These are phyloP conservation scores for Drosophila formosana DNA, from an alignment of 2,888 invertebrate genomes.

Conservation along the genomic window DNA sequence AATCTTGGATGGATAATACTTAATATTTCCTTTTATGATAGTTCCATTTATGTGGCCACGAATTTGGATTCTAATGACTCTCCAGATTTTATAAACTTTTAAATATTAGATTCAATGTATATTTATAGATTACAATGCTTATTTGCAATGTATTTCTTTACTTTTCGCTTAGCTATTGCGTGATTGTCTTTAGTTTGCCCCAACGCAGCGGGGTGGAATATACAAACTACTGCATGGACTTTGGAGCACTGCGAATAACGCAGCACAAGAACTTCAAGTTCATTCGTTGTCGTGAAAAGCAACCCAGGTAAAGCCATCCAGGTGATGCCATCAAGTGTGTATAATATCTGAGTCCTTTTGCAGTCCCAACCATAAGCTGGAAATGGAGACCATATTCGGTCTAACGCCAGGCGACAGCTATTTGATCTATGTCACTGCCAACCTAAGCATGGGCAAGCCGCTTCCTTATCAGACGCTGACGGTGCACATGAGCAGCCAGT, in stretches of 20 bases:
- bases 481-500: conserved; percentile 80
- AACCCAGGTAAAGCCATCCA: conserved; percentile 69
- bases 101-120: no score
- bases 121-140: no score
- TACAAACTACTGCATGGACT: conserved; percentile 85
- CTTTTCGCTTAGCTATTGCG: conserved; percentile 80
- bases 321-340: neutral
- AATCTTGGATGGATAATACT: no score
- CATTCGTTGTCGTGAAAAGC: conserved; percentile 81
- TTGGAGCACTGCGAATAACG: conserved; percentile 78
- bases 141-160: neutral
- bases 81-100: no score
- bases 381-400: conserved; percentile 85
- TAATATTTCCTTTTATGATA: no score
- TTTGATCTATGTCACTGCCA: conserved; percentile 87
- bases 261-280: conserved; percentile 83
- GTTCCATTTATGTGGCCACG: no score
- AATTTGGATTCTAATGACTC: no score
- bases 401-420: conserved; percentile 86
- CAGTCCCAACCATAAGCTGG: conserved; percentile 83
- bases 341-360: neutral
- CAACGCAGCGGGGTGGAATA: conserved; percentile 83
- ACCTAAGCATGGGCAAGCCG: conserved; percentile 86
- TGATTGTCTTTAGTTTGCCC: conserved; percentile 84
- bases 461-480: conserved; percentile 87